Base-by-base conservation (phyloP, 2,797 vertebrate genomes). In the Sebastes wilsoni region DNA sequence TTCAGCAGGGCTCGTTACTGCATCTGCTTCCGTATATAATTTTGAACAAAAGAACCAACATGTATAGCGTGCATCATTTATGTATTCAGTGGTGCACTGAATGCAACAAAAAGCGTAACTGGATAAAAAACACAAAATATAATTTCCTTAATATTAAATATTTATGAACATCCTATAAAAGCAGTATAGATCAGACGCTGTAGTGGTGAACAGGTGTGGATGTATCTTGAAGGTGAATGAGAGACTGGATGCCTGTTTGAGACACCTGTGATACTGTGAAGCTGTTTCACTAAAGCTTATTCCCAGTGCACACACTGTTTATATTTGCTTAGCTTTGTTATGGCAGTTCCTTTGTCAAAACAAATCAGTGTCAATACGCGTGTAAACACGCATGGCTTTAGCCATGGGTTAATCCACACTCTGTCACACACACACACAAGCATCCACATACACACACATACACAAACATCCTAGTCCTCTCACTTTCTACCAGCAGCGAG, bases 281-380 rank as follows among this genome's bases (percentile, higher is more conserved):
- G 86, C 82, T 70, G 79, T 62, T 83, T 58, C 82, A 78, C 82
- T 83, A 36, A 85, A 79, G 85, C 89, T 72, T 79, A 86, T 90
- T 91, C 89, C 89, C 88, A 66, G 70, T 25, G 82, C 74, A 73
- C 86, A 77, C 68, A 25, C 87, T 78, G 91, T 89, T 92, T 89
- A 64, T 89, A 73, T 90, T 91, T 90, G 84, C 87, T 82, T 75
- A 75, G 88, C 87, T 92, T 87, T 90, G 88, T 92, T 89, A 88
- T 80, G 89, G 83, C 92, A 80, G 56, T 86, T 89, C 79, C 81
- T 93, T 88, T 92, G 92, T 92, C 90, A 90, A 80, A 92, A 91
- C 89, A 91, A 88, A 94, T 93, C 88, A 91, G 83, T 59, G 75
- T 90, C 87, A 90, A 81, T 72, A 82, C 77, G 88, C 68, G 22